Percentiles rank a stretch among this genome's conserved stretches.
Evolutionary conservation across 2,888 invertebrate genomes (phyloP).

Genomic region (Dynastes grantii): DNA sequence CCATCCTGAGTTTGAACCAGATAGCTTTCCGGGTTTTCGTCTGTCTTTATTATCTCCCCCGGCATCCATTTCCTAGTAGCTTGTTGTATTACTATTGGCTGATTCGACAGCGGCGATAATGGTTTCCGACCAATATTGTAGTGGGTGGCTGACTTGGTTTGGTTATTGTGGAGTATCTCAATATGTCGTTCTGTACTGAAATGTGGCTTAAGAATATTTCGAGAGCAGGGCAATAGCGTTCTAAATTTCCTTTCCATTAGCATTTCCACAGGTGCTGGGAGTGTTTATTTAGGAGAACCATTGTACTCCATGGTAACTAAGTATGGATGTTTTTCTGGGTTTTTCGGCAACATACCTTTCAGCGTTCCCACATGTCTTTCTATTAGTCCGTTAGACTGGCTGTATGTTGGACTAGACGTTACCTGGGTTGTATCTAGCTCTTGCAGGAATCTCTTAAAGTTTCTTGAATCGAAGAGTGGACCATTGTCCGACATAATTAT

Average conservation of each 20-base stretch:
- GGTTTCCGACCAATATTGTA: background rate
- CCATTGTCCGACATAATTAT: slow-evolving; percentile 1
- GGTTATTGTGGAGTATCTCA: background rate
- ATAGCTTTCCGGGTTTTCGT: background rate
- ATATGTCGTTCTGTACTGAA: background rate
- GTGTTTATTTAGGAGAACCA: background rate
- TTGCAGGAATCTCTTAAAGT: slow-evolving; percentile 9
- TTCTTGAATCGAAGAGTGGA: background rate
- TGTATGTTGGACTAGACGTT: background rate
- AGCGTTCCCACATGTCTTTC: background rate
- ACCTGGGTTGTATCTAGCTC: background rate
- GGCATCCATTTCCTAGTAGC: background rate
- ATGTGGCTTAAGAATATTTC: background rate
- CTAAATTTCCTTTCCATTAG: background rate
- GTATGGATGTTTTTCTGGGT: background rate
- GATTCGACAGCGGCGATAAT: background rate
- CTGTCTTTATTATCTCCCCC: background rate
- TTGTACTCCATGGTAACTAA: slow-evolving; percentile 1
- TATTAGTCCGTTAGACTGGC: slow-evolving; percentile 7
- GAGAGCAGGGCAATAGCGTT: background rate
- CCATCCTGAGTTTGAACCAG: background rate
- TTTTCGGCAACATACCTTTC: background rate
- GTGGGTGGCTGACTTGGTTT: background rate
- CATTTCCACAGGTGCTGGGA: slow-evolving; percentile 14
- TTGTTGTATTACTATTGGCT: background rate